Base-by-base conservation (phyloP, 1,140 invertebrate species). In the Schlechtendalia chinensis region DNA sequence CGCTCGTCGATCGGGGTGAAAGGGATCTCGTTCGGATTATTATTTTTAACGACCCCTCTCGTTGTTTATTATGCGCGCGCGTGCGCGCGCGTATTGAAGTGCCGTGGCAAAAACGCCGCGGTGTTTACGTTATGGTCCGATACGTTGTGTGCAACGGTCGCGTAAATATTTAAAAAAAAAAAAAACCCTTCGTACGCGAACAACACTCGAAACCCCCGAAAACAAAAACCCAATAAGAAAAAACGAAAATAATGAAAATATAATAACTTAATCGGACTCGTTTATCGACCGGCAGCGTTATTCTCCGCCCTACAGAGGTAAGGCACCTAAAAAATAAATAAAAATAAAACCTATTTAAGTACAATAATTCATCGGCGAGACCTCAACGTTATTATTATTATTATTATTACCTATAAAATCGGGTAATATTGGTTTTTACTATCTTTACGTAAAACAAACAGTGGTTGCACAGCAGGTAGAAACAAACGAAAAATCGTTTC, bases 31-130 rank as follows among this genome's bases (percentile, higher is more conserved):
- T 54, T 59, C 58, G 17, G 54, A 22, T 59, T 77, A 77, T 77
- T 77, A 77, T 77, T 77, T 77, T 77, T 77, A 77, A 77, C 74
- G 74, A 77, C 74, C 74, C 74, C 61, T 56, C 59, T 61, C n/a
- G n/a, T n/a, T n/a, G n/a, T 16, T 47, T 47, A 75, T 58, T 50
- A n/a, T 16, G 47, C 22, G 39, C n/a, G 8, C 24, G 47, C 22
- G 39, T 12, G 8, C n/a, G n/a, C 24, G 47, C 22, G 39, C n/a
- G 8, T 63, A 32, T 63, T 67, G n/a, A 67, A 45, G 32, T 47
- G 12, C n/a, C 69, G 74, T 59, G 56, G 74, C 74, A 17, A 77
- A 77, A 77, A 59, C 17, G 32, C 69, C 16, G 53, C n/a, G 53
- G 56, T 59, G 74, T 77, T 77, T 59, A 61, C 56, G 47, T 19